A percentile compares a stretch with the other conserved stretches of the same genome.
phyloP scores from a whole-genome alignment of 1,140 invertebrate genomes.

The Drosophila takahashii region DNA sequence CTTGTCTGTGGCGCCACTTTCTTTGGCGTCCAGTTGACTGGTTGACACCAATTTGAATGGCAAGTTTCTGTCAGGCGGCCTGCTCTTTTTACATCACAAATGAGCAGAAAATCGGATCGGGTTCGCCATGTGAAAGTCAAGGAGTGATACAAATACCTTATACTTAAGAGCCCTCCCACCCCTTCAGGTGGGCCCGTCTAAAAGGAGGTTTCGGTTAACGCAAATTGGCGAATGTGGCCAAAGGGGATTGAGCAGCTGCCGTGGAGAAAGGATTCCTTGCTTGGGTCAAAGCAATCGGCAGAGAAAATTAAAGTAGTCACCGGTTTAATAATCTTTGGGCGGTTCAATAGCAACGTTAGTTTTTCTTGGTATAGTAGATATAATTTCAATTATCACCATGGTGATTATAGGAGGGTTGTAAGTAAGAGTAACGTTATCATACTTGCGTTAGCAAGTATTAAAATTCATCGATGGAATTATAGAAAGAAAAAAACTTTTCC shows the following conservation, averaged over 20 bases:
- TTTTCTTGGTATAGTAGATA: not conserved
- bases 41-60: conserved; percentile 80
- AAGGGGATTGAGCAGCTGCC: conserved; percentile 12
- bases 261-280: conserved; percentile 10
- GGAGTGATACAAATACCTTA: conserved; percentile 47
- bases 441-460: not conserved
- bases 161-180: conserved; percentile 27
- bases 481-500: too few relatives aligned
- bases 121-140: conserved; percentile 61
- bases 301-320: not conserved
- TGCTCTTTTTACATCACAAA: conserved; percentile 60
- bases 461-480: not conserved
- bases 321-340: not conserved
- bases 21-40: conserved; percentile 77
- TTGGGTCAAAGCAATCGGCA: not conserved
- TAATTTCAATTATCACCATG: too few relatives aligned
- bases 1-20: conserved; percentile 66
- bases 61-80: conserved; percentile 50
- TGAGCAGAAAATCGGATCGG: conserved; percentile 53
- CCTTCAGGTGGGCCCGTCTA: not conserved
- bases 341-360: not conserved
- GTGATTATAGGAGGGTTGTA: not conserved
- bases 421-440: not conserved
- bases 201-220: conserved; percentile 16
- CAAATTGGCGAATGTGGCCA: conserved; percentile 29